Evolutionary conservation across 2,113 vertebrate species (phyloP), one percentile per base, ranked within the genome.

Genomic region (Ciconia boyciana): DNA sequence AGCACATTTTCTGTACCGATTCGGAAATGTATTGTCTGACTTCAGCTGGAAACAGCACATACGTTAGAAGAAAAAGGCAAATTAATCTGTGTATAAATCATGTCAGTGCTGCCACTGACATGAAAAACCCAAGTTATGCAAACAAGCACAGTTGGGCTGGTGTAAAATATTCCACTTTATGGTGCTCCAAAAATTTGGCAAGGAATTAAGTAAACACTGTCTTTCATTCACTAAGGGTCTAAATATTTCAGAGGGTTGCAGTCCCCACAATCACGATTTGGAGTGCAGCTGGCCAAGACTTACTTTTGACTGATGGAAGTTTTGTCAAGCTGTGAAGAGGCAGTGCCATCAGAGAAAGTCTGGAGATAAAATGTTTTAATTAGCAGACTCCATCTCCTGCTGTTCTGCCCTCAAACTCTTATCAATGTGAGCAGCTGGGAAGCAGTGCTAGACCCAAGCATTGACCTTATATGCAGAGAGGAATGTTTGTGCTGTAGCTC

Each of bases 201-300:
- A 17, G 65, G 39, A 55, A 36, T 10, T 69, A 64, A 84, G 60
- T 32, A 39, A 85, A 69, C 15, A 2, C 10, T 64, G 44, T 10
- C 84, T 87, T 75, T 89, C 44, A 65, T 24, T 81, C 44, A 7
- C 51, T 11, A 4, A 10, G n/a, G n/a, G 5, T 11, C 61, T 75
- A 8, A 75, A 18, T 72, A 55, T 85, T 95, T 68, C 65, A 22
- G 58, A 65, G 64, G 25, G 44, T 41, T 83, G 3, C 60, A 61
- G 87, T 61, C 77, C 69, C 64, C 60, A 13, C 7, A 2, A 36
- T 31, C 8, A 2, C 0, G 0, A 7, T 14, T 18, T 2, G 29
- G 60, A 2, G 0, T 34, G 9, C n/a, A 61, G 60, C 79, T 90
- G 88, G 71, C 60, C 64, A 19, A 36, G 85, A 19, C 77, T 71